Evolutionary conservation across 2,797 vertebrate species (phyloP).

Genomic region (Semaprochilodus insignis): DNA sequence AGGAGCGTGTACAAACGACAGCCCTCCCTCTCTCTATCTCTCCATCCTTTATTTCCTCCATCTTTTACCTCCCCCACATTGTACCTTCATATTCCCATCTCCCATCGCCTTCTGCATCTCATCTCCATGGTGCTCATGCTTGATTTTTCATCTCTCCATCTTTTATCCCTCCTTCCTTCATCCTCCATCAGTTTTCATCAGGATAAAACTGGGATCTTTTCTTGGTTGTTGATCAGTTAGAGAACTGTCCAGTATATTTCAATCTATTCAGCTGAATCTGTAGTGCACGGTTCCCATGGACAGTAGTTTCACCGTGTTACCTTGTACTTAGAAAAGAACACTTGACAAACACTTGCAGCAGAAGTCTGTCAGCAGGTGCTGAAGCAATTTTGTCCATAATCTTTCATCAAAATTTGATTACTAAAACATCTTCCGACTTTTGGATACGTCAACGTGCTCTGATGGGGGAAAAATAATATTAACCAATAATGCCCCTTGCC

Average conservation of each 20-base stretch:
- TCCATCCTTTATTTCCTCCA: background rate
- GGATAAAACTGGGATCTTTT: background rate
- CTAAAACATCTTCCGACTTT: background rate
- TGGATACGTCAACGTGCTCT: background rate
- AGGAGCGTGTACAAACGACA: slow-evolving; percentile 30
- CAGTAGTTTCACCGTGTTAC: background rate
- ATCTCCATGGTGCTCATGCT: background rate
- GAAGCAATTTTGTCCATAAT: too few relatives aligned
- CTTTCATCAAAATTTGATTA: background rate
- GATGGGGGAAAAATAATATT: background rate
- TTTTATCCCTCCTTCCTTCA: slow-evolving; percentile 10
- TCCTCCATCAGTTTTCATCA: background rate
- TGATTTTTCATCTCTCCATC: slow-evolving; percentile 30
- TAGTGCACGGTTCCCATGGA: too few relatives aligned
- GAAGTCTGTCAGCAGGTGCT: too few relatives aligned
- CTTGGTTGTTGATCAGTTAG: background rate
- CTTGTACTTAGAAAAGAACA: background rate
- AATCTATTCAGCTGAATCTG: background rate
- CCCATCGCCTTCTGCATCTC: slow-evolving; percentile 17
- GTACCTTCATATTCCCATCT: slow-evolving; percentile 42
- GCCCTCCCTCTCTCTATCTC: slow-evolving; percentile 34
- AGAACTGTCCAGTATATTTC: background rate
- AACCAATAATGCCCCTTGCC: background rate
- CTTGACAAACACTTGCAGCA: too few relatives aligned
- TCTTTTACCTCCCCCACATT: slow-evolving; percentile 40